Evolutionary conservation across 2,888 invertebrate genomes (phyloP).

Genomic region (Odontocerum albicorne): DNA sequence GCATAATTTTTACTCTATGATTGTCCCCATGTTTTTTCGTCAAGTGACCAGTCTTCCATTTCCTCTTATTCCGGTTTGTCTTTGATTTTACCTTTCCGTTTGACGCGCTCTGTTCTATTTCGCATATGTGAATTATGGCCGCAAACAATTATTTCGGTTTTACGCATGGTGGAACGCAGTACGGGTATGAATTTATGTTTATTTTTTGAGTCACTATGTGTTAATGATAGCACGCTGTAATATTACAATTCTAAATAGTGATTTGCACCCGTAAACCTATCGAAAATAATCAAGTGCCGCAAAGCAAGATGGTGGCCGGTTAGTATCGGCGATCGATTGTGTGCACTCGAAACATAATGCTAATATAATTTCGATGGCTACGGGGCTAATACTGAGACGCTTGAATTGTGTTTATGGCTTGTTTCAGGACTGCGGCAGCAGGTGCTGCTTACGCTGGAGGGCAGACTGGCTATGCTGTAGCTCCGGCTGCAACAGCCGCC

Average conservation of each 20-base stretch:
- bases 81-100: slow-evolving; percentile 23
- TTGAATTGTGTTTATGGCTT: slow-evolving; percentile 1
- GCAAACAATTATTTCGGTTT: slow-evolving; percentile 95
- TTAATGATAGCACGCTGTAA: not conserved
- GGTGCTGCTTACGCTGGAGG: slow-evolving; percentile 83
- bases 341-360: slow-evolving; percentile 6
- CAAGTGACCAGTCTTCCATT: slow-evolving; percentile 4
- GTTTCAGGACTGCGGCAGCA: slow-evolving; percentile 67
- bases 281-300: slow-evolving; percentile 19
- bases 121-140: slow-evolving; percentile 59
- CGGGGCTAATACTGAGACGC: too few species aligned
- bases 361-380: too few species aligned
- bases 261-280: slow-evolving; percentile 12
- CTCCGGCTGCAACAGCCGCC: slow-evolving; percentile 78
- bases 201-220: slow-evolving; percentile 16
- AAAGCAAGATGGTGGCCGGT: slow-evolving; percentile 32
- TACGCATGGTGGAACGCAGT: slow-evolving; percentile 91
- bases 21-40: slow-evolving; percentile 1
- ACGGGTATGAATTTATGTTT: slow-evolving; percentile 66
- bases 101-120: slow-evolving; percentile 25
- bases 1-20: not conserved
- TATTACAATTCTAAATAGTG: slow-evolving; percentile 1
- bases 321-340: slow-evolving; percentile 25
- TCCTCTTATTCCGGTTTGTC: slow-evolving; percentile 12
- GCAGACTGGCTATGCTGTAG: slow-evolving; percentile 83